Conservation (phyloP, 2,888 invertebrate species). For the Pammene fasciana region DNA sequence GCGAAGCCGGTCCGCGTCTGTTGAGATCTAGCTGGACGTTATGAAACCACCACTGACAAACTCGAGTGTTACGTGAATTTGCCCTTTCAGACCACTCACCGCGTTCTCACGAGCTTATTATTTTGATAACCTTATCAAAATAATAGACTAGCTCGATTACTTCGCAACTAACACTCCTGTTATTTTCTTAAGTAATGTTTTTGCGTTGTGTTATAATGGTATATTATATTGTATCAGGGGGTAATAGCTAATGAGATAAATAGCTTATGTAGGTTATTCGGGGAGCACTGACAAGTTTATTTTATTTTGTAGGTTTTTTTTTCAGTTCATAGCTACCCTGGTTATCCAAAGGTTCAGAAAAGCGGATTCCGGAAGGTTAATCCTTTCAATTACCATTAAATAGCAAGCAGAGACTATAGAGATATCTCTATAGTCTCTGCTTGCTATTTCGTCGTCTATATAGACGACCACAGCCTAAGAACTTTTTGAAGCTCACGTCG, state of each 20-base stretch:
- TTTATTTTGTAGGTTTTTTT: not conserved
- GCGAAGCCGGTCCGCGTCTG: constrained; percentile 59
- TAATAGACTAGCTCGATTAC: constrained; percentile 11
- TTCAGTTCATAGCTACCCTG: not conserved
- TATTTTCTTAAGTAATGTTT: not conserved
- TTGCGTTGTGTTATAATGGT: not conserved
- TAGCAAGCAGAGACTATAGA: not conserved
- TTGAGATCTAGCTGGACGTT: constrained; percentile 56
- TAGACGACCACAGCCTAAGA: no score
- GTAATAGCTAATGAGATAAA: no score
- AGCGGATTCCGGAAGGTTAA: not conserved
- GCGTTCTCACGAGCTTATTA: constrained; percentile 29
- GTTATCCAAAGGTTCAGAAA: not conserved
- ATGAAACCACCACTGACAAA: constrained; percentile 69
- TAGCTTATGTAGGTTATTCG: not conserved
- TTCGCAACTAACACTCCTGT: constrained; percentile 9
- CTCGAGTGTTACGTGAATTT: constrained; percentile 49
- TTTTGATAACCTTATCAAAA: constrained; percentile 30
- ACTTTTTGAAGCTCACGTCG: no score
- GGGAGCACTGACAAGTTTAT: not conserved
- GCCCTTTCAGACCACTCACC: constrained; percentile 33
- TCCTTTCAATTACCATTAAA: not conserved
- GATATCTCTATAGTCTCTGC: no score
- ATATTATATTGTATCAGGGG: no score
- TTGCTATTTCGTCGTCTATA: no score